Conservation (phyloP, 2,113 vertebrate genomes). For the Zosterops lateralis region DNA sequence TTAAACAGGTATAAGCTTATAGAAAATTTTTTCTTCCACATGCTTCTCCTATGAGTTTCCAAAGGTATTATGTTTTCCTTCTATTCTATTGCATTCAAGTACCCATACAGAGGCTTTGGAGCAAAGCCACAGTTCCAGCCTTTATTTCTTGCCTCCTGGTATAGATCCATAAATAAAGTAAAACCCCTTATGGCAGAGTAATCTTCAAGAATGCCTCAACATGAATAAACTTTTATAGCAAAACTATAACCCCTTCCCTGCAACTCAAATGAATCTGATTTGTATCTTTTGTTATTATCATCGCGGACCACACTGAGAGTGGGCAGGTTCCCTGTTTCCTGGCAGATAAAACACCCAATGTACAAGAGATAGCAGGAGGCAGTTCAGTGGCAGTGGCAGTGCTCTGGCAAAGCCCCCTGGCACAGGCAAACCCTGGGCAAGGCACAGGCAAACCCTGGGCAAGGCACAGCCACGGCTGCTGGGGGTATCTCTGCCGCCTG, state of each 20-base stretch:
- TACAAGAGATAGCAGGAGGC: neutral
- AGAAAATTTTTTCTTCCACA: neutral
- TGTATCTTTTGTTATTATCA: neutral
- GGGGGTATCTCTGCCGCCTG: neutral
- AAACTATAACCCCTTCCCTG: neutral
- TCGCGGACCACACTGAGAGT: neutral
- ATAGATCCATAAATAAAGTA: neutral
- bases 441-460: neutral
- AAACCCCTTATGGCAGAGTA: neutral
- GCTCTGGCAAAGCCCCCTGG: neutral
- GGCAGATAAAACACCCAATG: neutral
- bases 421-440: neutral
- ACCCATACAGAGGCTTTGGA: neutral
- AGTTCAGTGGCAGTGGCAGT: neutral
- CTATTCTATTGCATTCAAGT: neutral
- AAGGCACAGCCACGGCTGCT: fast-evolving
- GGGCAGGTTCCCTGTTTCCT: neutral
- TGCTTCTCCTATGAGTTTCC: neutral
- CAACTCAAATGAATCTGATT: neutral
- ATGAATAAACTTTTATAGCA: neutral
- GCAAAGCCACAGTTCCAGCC: neutral
- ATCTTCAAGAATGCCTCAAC: neutral
- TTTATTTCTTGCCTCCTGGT: neutral
- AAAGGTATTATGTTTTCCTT: neutral
- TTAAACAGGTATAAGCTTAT: neutral